Base-by-base conservation (phyloP, 2,797 vertebrate genomes). In the Dendrocincla tyrannina region DNA sequence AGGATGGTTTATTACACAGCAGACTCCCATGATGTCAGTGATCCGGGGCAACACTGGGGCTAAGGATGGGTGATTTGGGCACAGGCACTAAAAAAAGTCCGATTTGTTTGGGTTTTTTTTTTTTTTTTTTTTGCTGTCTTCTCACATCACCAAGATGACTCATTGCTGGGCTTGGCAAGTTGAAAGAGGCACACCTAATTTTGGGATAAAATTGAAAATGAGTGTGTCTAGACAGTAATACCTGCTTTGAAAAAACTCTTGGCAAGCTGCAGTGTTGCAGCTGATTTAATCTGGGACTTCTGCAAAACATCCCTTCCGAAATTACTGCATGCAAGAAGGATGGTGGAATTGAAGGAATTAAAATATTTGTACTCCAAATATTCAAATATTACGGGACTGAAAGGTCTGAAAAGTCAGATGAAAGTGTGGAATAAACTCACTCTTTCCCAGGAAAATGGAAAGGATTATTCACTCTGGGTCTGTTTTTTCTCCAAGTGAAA, bases 151-250 rank as follows among this genome's bases (percentile, higher is more conserved):
- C 0, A 9, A 50, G 74, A 50, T 91, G 81, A 87, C 24, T 95
- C 91, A 85, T 56, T 23, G 42, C 73, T 22, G 56, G 62, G 39
- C 77, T 84, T 30, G 62, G 74, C 0, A 0, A 33, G 73, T 39
- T 90, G 89, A 60, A 67, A 77, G 76, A 63, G 28, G 37, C 66
- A 87, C 58, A 3, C 2, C 6, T 68, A 72, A 79, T 75, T 87
- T 60, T 20, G 91, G 85, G 81, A 13, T 62, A 11, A 78, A 55
- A 62, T 70, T 37, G 17, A 22, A 70, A 91, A 69, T 22, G 53
- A 16, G 33, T 66, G 27, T 78, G 91, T 95, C 94, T 92, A 93
- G 94, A 91, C 91, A 78, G 41, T n/a, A 76, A 60, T 72, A 70
- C 81, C 81, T 59, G 64, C 76, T 44, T 35, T 49, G 63, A 70